phyloP scores from a whole-genome alignment of 2,888 invertebrate species.

The Cheilosia soror region DNA sequence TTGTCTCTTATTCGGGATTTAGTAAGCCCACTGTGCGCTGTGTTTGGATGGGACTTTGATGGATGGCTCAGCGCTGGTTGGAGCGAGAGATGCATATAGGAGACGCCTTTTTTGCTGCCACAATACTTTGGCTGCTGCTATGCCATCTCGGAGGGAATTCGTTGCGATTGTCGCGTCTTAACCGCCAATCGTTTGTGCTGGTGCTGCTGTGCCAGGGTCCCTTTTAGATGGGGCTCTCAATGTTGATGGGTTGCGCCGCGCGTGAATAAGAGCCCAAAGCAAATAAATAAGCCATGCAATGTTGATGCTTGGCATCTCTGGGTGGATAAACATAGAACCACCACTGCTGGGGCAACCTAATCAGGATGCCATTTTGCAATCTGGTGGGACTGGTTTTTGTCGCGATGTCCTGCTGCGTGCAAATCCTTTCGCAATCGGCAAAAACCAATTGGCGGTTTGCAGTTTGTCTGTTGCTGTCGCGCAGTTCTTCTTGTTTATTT shows the following conservation, averaged over 20 bases:
- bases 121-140: constrained; percentile 41
- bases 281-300: constrained; percentile 69
- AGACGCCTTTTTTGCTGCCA: constrained; percentile 72
- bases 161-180: constrained; percentile 62
- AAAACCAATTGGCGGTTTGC: constrained; percentile 75
- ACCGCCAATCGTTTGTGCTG: constrained; percentile 72
- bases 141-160: constrained; percentile 61
- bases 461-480: constrained; percentile 62
- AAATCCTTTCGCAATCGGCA: constrained; percentile 68
- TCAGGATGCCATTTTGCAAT: constrained; percentile 75
- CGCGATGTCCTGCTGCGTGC: constrained; percentile 70
- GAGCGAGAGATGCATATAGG: constrained; percentile 73
- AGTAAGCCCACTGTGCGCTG: constrained; percentile 53
- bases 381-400: constrained; percentile 74
- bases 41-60: constrained; percentile 68
- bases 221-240: constrained; percentile 49
- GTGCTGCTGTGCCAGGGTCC: constrained; percentile 48
- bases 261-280: constrained; percentile 72
- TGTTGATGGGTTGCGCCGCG: constrained; percentile 69
- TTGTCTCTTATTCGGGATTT: constrained; percentile 58
- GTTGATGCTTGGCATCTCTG: constrained; percentile 43
- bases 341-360: constrained; percentile 49
- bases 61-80: constrained; percentile 71
- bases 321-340: constrained; percentile 56
- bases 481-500: constrained; percentile 11